Evolutionary conservation across 2,113 vertebrate species (phyloP), one percentile per base, ranked within the genome.

Genomic region (Phalacrocorax aristotelis): DNA sequence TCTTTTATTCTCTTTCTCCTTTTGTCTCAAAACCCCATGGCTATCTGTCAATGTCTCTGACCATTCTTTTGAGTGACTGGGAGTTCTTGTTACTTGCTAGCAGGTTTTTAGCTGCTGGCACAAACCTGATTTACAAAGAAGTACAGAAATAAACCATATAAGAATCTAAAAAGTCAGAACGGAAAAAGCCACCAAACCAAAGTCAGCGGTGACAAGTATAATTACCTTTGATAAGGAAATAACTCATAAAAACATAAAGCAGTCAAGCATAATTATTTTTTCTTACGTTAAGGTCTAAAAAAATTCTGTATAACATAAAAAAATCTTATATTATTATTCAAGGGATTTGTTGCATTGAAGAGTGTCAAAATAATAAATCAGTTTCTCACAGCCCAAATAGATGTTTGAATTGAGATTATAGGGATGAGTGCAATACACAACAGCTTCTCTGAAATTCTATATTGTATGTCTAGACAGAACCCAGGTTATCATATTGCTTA

Each of bases 351-450:
- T 96, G n/a, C 48, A 13, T 12, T 81, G 13, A 83, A 83, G 15
- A 34, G 70, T 94, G 92, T 95, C 90, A 97, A 94, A 92, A 94
- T 86, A 95, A 77, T 34, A 36, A 38, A 90, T 89, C 79, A 52
- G 4, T 83, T 93, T 93, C 54, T 78, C 27, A 15, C 36, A 68
- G 36, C 15, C 32, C 70, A 75, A 79, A 87, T 62, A 69, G 61
- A 57, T 52, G 34, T 51, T 85, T 88, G 48, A 55, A 78, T 72
- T 58, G 38, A 93, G 81, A 49, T 89, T 82, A 62, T 48, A 78
- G 2, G 9, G 44, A 71, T 78, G 75, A 89, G 30, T 83, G 42
- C 70, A 71, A 68, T 44, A 49, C 23, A 25, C 0, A 2, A 34
- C 22, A 92, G 10, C 22, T 64, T 75, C 36, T 70, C 42, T 88